Base-by-base conservation (phyloP, 2,113 vertebrate species). In the Aegithalos caudatus region DNA sequence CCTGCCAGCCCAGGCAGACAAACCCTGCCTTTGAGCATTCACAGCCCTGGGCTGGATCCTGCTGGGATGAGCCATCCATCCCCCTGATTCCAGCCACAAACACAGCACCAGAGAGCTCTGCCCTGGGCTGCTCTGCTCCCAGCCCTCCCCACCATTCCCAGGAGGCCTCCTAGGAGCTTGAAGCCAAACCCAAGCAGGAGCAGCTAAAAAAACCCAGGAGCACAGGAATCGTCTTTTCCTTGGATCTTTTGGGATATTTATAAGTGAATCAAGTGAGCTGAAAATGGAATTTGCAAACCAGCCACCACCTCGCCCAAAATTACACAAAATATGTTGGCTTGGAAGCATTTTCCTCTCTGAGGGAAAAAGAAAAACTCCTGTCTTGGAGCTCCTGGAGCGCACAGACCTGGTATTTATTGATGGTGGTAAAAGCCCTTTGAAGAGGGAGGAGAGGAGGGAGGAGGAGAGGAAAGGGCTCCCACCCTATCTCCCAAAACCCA, bases 1-100 rank as follows among this genome's bases (percentile, higher is more conserved):
- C 89, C 67, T 84, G 17, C 76, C 83, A 72, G 71, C 70, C 81
- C 4, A 2, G 0, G 2, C 64, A 71, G 67, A 93, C 94, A 97
- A 88, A 51, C 72, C 27, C 11, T 17, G 76, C 47, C 92, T 94
- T 87, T 86, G 60, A 96, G 89, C 15, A 93, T 80, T 94, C 85
- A 72, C 2, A 2, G 50, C 2, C 23, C 51, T 35, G 2, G 81
- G 10, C 56, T 18, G 0, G 1, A 58, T 50, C 78, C 73, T 11
- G 14, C 62, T 1, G 2, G 54, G 88, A 51, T 29, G 24, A 86
- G 24, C 66, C 70, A 48, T 33, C 76, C 38, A 54, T 56, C 67
- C 45, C 21, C 64, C 81, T 31, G 42, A 82, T 31, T 7, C 45
- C 14, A 7, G 86, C 76, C 19, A 1, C 88, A 69, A 83, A n/a